phyloP scores from a whole-genome alignment of 2,888 invertebrate species.

The Disparrhopalites patrizii region DNA sequence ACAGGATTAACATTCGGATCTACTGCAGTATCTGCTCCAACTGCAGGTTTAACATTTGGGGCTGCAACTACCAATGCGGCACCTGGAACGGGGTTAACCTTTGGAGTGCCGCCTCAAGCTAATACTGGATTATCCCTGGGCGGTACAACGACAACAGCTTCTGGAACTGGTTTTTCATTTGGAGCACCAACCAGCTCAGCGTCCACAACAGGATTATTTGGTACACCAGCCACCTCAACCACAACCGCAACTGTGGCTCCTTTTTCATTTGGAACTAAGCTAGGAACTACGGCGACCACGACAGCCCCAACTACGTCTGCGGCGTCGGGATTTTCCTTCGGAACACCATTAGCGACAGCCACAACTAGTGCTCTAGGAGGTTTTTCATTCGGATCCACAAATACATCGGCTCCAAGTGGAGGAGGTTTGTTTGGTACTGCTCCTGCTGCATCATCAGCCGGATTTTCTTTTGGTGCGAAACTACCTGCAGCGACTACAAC shows the following conservation, averaged over 20 bases:
- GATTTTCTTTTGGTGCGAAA: slow-evolving; percentile 11
- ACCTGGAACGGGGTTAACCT: not conserved
- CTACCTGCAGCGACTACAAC: not conserved
- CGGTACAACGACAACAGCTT: not conserved
- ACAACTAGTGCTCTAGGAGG: not conserved
- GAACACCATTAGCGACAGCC: not conserved
- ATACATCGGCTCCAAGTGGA: not conserved
- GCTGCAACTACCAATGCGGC: not conserved
- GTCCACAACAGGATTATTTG: not conserved
- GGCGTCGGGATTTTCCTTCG: not conserved
- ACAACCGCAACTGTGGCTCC: not conserved
- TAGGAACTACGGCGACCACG: not conserved
- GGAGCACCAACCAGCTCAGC: not conserved
- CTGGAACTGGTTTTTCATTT: slow-evolving; percentile 4
- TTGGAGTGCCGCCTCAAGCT: not conserved
- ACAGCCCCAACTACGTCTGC: not conserved
- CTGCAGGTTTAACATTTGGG: not conserved
- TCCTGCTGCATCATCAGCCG: not conserved
- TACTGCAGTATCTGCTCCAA: not conserved
- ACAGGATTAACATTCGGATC: slow-evolving; percentile 1
- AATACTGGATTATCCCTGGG: not conserved
- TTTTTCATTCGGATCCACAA: not conserved
- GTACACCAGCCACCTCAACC: not conserved
- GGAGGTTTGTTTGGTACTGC: slow-evolving; percentile 9
- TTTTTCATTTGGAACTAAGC: not conserved